phyloP scores from a whole-genome alignment of 2,888 invertebrate genomes.

The Herminia tarsipennalis region DNA sequence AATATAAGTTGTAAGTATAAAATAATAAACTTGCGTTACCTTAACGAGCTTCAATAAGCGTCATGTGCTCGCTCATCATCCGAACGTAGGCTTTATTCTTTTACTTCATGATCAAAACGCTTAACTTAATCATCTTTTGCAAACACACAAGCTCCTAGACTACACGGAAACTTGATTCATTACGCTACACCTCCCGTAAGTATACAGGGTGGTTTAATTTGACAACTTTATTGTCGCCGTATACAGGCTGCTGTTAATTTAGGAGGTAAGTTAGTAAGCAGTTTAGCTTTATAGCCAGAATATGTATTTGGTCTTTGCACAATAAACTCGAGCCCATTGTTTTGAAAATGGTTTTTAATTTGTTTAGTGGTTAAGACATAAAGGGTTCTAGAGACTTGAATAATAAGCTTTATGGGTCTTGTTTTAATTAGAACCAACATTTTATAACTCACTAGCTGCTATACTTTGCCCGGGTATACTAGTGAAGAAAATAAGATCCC shows the following conservation, averaged over 20 bases:
- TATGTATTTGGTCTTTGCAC: neutral
- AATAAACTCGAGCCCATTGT: neutral
- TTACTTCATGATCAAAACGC: no score
- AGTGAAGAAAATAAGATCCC: no score
- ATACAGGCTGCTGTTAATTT: slow-evolving; percentile 11
- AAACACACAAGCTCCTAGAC: neutral
- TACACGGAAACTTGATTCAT: slow-evolving; percentile 13
- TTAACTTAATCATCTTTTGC: neutral
- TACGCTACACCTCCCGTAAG: slow-evolving; percentile 3
- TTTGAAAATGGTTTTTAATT: slow-evolving; percentile 1
- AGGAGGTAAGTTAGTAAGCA: slow-evolving; percentile 6
- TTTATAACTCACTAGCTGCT: no score
- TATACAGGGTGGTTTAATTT: slow-evolving; percentile 20
- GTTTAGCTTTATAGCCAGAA: neutral
- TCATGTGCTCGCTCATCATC: no score
- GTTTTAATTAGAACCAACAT: no score
- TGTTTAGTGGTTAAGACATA: neutral
- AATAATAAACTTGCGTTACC: no score
- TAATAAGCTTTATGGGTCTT: no score
- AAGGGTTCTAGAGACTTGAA: no score
- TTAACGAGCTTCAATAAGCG: no score
- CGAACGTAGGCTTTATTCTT: no score
- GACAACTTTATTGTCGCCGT: slow-evolving; percentile 17
- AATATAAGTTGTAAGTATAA: no score
- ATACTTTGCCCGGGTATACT: no score